A percentile compares a stretch with the other conserved stretches of the same genome.
Conservation (phyloP, 2,113 vertebrate genomes). For the Syngnathus floridae region DNA sequence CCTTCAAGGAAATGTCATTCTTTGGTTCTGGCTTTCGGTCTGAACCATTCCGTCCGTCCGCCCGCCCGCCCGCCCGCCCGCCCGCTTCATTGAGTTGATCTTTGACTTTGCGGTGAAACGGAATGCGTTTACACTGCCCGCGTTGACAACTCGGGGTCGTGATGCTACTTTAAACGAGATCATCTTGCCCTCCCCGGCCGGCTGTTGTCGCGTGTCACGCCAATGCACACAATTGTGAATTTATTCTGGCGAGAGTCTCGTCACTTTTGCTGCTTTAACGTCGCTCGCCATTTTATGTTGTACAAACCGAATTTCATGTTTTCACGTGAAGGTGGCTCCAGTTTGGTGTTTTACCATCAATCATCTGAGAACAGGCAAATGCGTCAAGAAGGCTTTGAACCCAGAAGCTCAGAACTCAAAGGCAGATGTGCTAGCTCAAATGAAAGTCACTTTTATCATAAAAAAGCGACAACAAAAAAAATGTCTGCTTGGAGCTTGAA, state of each 20-base stretch:
- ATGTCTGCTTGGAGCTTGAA: background rate
- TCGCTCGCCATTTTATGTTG: no score
- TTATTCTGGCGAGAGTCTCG: no score
- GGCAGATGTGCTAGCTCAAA: background rate
- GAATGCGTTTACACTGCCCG: slow-evolving; percentile 29
- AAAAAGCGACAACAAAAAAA: background rate
- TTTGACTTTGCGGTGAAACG: slow-evolving; percentile 1
- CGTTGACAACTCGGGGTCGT: slow-evolving; percentile 38
- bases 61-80: background rate
- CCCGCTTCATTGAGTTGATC: background rate
- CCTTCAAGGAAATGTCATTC: slow-evolving; percentile 30
- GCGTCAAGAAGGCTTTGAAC: background rate
- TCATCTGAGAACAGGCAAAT: background rate
- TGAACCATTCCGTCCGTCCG: background rate
- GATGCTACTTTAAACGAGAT: slow-evolving; percentile 19
- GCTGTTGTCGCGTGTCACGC: slow-evolving; percentile 30
- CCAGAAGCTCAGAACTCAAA: background rate
- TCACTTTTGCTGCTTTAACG: background rate
- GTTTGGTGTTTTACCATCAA: background rate
- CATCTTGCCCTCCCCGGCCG: slow-evolving; percentile 2
- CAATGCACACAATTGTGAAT: slow-evolving; percentile 7
- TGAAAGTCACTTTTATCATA: background rate
- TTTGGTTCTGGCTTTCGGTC: slow-evolving; percentile 33
- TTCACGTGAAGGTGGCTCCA: background rate
- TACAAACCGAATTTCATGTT: background rate